phyloP scores from a whole-genome alignment of 2,113 vertebrate genomes.

The Limnothrissa miodon region DNA sequence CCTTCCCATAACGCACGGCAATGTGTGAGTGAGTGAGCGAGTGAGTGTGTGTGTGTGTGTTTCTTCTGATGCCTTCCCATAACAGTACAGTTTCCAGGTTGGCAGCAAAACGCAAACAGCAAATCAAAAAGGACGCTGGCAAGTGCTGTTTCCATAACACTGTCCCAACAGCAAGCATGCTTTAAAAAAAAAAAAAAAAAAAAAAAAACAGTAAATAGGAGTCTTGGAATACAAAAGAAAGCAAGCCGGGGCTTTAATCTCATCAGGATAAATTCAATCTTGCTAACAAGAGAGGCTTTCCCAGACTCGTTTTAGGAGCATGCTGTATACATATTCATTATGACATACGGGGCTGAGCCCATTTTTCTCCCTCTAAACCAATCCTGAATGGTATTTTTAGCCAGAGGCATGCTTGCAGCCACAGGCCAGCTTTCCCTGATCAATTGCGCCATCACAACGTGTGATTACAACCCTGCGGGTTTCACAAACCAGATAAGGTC shows the following conservation, averaged over 20 bases:
- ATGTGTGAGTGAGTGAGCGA: background rate
- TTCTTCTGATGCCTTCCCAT: background rate
- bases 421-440: background rate
- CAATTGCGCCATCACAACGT: background rate
- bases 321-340: background rate
- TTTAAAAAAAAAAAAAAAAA: background rate
- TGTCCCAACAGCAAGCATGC: background rate
- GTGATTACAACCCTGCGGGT: background rate
- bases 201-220: no score
- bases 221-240: background rate
- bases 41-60: background rate
- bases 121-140: background rate
- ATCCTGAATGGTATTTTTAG: background rate
- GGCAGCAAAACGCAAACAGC: background rate
- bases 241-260: background rate
- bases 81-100: background rate
- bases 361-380: background rate
- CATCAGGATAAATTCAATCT: constrained; percentile 7
- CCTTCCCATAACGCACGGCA: no score
- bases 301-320: background rate
- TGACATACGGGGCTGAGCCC: background rate
- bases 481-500: background rate
- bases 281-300: background rate
- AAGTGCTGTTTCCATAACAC: background rate
- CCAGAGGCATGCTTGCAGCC: background rate